Percentiles rank a stretch among this genome's conserved stretches.
Evolutionary conservation across 2,113 vertebrate species (phyloP).

Genomic region (Solea senegalensis): DNA sequence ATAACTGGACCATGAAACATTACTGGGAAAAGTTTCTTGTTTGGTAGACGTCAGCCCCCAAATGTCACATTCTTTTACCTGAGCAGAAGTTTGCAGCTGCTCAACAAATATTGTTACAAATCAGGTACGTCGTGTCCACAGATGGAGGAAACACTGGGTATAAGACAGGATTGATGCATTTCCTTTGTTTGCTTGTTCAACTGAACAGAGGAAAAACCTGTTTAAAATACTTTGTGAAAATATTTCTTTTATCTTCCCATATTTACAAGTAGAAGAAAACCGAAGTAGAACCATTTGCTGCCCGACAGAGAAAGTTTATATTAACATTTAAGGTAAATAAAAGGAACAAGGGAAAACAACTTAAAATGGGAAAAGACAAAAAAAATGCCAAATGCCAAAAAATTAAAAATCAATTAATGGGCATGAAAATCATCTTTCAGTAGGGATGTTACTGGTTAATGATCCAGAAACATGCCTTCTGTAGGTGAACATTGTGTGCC

Average conservation of each 20-base stretch:
- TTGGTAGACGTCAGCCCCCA: neutral
- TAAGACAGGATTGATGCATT: neutral
- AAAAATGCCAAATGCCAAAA: neutral
- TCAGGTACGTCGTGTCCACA: neutral
- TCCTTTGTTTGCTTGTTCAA: conserved; percentile 8
- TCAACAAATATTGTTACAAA: neutral
- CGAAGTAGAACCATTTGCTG: conserved; percentile 5
- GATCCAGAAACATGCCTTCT: conserved; percentile 6
- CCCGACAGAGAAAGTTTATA: conserved; percentile 7
- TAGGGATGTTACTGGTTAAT: conserved; percentile 2
- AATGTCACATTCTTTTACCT: neutral
- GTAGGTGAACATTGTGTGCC: conserved; percentile 28
- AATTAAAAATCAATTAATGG: conserved; percentile 16
- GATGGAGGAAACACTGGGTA: conserved; percentile 22
- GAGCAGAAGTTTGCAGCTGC: no score
- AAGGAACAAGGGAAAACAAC: conserved; percentile 13
- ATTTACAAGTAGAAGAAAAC: conserved; percentile 56
- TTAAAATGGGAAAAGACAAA: neutral
- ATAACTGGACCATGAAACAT: neutral
- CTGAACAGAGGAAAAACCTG: neutral
- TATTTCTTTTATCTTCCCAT: conserved; percentile 25
- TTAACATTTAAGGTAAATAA: conserved; percentile 28
- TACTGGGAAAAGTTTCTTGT: conserved; percentile 1
- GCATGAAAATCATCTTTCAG: conserved; percentile 27
- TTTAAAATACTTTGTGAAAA: conserved; percentile 52